Evolutionary conservation across 1,140 invertebrate species (phyloP).

Genomic region (Zaprionus inermis): DNA sequence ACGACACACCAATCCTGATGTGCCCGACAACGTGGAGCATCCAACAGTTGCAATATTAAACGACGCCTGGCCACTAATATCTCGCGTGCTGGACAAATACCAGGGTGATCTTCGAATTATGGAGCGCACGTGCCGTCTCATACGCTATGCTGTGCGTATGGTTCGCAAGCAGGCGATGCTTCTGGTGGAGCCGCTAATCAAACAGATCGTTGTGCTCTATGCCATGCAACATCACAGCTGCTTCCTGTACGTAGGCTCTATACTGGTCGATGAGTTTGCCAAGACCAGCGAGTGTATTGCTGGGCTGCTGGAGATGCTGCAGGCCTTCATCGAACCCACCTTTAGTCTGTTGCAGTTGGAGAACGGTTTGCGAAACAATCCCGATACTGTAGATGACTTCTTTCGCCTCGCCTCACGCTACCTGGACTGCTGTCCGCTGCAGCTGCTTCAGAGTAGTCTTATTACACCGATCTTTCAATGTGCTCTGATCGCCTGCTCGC

Average conservation of each 20-base stretch:
- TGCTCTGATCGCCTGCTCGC: constrained; percentile 90
- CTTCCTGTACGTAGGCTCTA: constrained; percentile 97
- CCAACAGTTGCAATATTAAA: constrained; percentile 92
- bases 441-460: constrained; percentile 90
- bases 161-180: constrained; percentile 91
- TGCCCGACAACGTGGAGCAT: constrained; percentile 87
- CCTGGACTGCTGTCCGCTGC: constrained; percentile 92
- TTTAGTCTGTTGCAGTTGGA: constrained; percentile 91
- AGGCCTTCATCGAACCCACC: constrained; percentile 93
- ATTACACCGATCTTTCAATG: constrained; percentile 92
- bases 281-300: constrained; percentile 87
- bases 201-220: constrained; percentile 95
- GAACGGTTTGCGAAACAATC: constrained; percentile 94
- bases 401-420: constrained; percentile 95
- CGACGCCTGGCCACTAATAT: constrained; percentile 95
- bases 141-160: constrained; percentile 95
- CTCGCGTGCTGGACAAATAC: constrained; percentile 90
- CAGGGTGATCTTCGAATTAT: constrained; percentile 93
- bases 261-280: constrained; percentile 98
- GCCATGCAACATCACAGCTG: constrained; percentile 94
- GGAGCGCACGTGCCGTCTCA: constrained; percentile 95
- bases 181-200: constrained; percentile 92
- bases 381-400: constrained; percentile 98
- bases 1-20: constrained; percentile 89
- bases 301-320: constrained; percentile 93